These are phyloP conservation scores for Tarsius wallacei DNA, from an alignment of 2,797 vertebrate species.

Conservation along the genomic window DNA sequence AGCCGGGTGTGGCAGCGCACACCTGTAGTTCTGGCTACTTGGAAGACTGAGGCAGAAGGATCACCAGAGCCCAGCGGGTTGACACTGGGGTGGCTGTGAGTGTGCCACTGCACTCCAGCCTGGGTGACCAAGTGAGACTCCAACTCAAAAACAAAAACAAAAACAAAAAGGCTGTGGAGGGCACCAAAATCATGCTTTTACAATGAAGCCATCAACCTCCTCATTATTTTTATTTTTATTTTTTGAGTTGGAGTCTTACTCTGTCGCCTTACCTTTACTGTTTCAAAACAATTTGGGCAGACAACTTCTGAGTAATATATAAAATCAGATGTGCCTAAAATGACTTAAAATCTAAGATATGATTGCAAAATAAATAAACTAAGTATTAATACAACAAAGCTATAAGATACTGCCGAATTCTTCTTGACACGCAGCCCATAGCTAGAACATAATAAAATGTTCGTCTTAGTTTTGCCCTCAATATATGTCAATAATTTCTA, in stretches of 20 bases:
- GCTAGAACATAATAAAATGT: conserved; percentile 70
- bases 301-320: conserved; percentile 48
- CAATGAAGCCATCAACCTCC: not conserved
- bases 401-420: conserved; percentile 1
- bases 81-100: too few relatives aligned
- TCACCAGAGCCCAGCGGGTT: too few relatives aligned
- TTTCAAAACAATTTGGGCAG: conserved; percentile 45
- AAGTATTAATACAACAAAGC: conserved; percentile 53
- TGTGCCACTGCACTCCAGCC: too few relatives aligned
- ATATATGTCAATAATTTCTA: conserved; percentile 73
- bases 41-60: too few relatives aligned
- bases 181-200: not conserved
- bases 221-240: conserved; percentile 22
- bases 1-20: too few relatives aligned
- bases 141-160: too few relatives aligned
- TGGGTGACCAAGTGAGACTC: too few relatives aligned
- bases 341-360: conserved; percentile 27
- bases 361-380: conserved; percentile 50
- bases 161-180: not conserved
- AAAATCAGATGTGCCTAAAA: conserved; percentile 37
- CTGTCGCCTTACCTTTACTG: not conserved
- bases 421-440: conserved; percentile 44
- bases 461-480: conserved; percentile 45
- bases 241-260: too few relatives aligned
- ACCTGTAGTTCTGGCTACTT: too few relatives aligned